Evolutionary conservation across 2,113 vertebrate species (phyloP), one percentile per base, ranked within the genome.

Genomic region (Marmota flaviventris): DNA sequence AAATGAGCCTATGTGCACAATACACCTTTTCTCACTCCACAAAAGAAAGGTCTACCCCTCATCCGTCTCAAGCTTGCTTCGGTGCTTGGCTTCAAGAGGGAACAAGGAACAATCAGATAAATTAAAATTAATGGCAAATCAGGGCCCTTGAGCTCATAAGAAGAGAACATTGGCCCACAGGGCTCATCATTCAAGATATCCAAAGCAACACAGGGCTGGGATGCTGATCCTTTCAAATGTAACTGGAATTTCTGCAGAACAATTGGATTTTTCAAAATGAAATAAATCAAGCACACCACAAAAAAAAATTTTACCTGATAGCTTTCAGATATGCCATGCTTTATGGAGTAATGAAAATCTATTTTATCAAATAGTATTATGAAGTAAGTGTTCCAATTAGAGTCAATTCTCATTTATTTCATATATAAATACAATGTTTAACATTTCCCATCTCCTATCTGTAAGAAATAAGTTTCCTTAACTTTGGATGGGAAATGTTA

Each of bases 201-300:
- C 56, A 56, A 45, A 69, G 56, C 27, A 67, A 17, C 37, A 39
- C 37, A 20, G 16, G 70, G n/a, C n/a, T 78, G 5, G 0, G 4
- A 58, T 51, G 24, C 24, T 72, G 42, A 92, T 45, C 69, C 51
- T 92, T 87, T 89, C 69, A 58, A 82, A 91, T 16, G 25, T 61
- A 56, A 65, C 9, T 56, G 81, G 29, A 79, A 83, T 61, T 89
- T 85, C 83, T 96, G 24, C 39, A 95, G 8, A 32, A 83, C 58
- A 39, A 37, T 37, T 17, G 1, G 34, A 78, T 92, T 89, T 94
- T 86, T 29, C 34, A 92, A 92, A 97, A 75, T 42, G 63, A 8
- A 56, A 78, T 58, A 78, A 85, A 77, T 48, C 67, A 89, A 76
- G 79, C 29, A 69, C 69, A 85, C 12, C 67, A 63, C 58, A 89